phyloP scores from a whole-genome alignment of 2,888 invertebrate species.

The Diarsia mendica region DNA sequence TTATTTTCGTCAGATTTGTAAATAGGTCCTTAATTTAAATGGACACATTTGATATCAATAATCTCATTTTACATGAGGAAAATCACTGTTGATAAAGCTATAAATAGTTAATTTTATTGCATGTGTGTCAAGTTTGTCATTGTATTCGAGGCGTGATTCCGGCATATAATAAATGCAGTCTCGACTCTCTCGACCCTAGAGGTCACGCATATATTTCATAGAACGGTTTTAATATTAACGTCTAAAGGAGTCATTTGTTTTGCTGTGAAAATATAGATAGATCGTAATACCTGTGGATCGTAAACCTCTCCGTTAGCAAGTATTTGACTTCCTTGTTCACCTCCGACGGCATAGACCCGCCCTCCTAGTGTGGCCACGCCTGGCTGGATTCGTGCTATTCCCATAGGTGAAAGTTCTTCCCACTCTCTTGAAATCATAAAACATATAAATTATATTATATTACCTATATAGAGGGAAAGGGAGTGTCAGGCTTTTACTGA shows the following conservation, averaged over 20 bases:
- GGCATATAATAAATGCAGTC: not conserved
- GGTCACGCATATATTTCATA: not conserved
- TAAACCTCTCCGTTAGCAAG: slow-evolving; percentile 96
- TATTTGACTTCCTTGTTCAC: slow-evolving; percentile 97
- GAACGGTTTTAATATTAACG: not conserved
- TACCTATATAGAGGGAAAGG: too few species aligned
- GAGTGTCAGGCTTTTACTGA: too few species aligned
- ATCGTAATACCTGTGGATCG: slow-evolving; percentile 91
- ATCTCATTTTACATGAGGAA: not conserved
- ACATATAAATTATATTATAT: not conserved
- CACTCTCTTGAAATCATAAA: slow-evolving; percentile 91
- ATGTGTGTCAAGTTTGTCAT: not conserved
- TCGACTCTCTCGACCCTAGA: not conserved
- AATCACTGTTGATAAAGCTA: not conserved
- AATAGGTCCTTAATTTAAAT: not conserved
- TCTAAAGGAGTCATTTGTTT: not conserved
- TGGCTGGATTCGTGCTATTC: slow-evolving; percentile 95
- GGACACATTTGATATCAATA: not conserved
- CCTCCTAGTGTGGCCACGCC: slow-evolving; percentile 96
- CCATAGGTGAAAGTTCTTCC: slow-evolving; percentile 95
- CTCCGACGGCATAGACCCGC: slow-evolving; percentile 97
- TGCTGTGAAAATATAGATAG: not conserved
- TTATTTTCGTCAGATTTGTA: too few species aligned
- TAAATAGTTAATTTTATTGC: not conserved
- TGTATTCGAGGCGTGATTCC: not conserved